Conservation (phyloP, 2,113 vertebrate genomes). For the Rissa tridactyla region DNA sequence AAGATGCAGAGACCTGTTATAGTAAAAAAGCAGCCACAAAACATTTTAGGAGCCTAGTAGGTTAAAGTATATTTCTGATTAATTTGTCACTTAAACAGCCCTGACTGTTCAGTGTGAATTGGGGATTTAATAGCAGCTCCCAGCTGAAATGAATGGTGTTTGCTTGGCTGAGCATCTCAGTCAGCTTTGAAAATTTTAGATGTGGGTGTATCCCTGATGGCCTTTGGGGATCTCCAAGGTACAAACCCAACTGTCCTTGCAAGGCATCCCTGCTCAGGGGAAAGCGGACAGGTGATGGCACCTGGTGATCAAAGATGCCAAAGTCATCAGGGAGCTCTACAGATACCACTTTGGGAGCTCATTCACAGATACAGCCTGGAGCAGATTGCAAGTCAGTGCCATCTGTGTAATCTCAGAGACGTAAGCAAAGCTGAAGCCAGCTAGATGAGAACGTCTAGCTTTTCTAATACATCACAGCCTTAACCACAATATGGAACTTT, state of each 20-base stretch:
- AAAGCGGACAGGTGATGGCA: slow-evolving; percentile 44
- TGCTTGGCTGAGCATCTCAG: slow-evolving; percentile 30
- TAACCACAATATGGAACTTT: slow-evolving; percentile 55
- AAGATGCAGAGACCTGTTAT: background rate
- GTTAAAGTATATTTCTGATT: slow-evolving; percentile 21
- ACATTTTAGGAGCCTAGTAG: background rate
- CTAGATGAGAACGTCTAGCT: slow-evolving; percentile 58
- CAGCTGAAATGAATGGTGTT: slow-evolving; percentile 28
- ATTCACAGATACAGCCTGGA: slow-evolving; percentile 35
- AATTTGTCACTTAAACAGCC: slow-evolving; percentile 30
- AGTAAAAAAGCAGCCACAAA: background rate
- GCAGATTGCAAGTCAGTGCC: slow-evolving; percentile 55
- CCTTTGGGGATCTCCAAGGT: slow-evolving; percentile 25
- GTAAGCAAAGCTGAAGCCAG: slow-evolving; percentile 57
- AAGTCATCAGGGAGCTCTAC: slow-evolving; percentile 25
- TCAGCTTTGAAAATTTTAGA: slow-evolving; percentile 19
- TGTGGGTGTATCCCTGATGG: background rate
- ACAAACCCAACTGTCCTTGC: slow-evolving; percentile 16
- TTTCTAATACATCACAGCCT: slow-evolving; percentile 49
- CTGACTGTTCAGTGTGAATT: slow-evolving; percentile 26
- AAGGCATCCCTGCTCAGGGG: background rate
- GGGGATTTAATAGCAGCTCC: slow-evolving; percentile 32
- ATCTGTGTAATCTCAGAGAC: slow-evolving; percentile 55
- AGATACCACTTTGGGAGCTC: slow-evolving; percentile 36
- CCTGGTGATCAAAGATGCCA: slow-evolving; percentile 51